These are phyloP conservation scores for Lithobates sylvaticus DNA, from an alignment of 2,797 vertebrate species.

Conservation along the genomic window DNA sequence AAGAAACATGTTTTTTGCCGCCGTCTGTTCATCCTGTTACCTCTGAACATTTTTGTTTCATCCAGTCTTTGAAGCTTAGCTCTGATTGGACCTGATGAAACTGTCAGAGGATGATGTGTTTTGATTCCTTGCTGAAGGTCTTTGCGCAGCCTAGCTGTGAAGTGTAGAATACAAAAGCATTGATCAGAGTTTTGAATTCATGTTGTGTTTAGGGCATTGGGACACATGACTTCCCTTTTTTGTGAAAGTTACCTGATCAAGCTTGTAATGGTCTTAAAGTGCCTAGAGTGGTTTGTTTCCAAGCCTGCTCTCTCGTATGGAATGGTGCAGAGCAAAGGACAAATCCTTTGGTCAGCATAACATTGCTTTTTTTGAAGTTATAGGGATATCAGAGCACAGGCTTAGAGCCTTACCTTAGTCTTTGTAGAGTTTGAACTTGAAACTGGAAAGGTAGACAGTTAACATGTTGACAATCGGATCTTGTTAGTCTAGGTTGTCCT, in stretches of 20 bases:
- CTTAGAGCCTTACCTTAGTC: too few species aligned
- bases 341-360: too few species aligned
- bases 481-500: too few species aligned
- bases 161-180: slow-evolving; percentile 54
- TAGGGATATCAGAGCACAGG: too few species aligned
- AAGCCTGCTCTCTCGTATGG: not conserved
- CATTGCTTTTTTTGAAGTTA: too few species aligned
- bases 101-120: slow-evolving; percentile 55
- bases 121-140: slow-evolving; percentile 46
- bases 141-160: slow-evolving; percentile 49
- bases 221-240: slow-evolving; percentile 34
- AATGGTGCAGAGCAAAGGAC: not conserved
- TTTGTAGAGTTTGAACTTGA: too few species aligned
- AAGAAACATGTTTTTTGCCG: slow-evolving; percentile 24
- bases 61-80: slow-evolving; percentile 47
- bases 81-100: slow-evolving; percentile 46
- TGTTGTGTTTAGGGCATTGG: slow-evolving; percentile 47
- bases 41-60: slow-evolving; percentile 53
- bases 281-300: not conserved
- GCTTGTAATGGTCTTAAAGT: slow-evolving; percentile 6
- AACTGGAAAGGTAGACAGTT: too few species aligned
- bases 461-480: too few species aligned
- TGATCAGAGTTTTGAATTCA: slow-evolving; percentile 47
- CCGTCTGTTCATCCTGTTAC: slow-evolving; percentile 25
- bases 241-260: slow-evolving; percentile 12